Percentiles rank a stretch among this genome's conserved stretches.
Evolutionary conservation across 2,797 vertebrate genomes (phyloP).

Genomic region (Tenualosa thibaudeaui): DNA sequence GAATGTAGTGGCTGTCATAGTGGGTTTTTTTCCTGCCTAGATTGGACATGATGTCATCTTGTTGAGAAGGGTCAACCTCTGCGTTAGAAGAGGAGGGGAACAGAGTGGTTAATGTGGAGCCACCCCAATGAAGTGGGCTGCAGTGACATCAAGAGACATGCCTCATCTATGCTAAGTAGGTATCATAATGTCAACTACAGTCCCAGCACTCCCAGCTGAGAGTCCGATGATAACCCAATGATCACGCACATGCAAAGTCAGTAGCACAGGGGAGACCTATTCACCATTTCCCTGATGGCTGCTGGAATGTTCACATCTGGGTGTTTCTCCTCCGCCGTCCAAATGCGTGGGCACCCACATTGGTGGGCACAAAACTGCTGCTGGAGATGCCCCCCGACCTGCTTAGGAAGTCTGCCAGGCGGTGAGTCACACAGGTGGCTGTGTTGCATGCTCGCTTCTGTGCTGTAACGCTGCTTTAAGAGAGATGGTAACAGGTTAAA

Average conservation of each 20-base stretch:
- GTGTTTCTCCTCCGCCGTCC: slow-evolving; percentile 87
- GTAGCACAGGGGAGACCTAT: neutral
- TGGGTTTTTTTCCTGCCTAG: slow-evolving; percentile 55
- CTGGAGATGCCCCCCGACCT: slow-evolving; percentile 89
- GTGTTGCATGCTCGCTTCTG: slow-evolving; percentile 94
- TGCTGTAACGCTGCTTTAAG: slow-evolving; percentile 79
- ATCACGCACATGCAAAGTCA: neutral
- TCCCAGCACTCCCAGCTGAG: neutral
- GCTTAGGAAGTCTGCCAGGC: slow-evolving; percentile 91
- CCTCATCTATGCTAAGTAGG: neutral
- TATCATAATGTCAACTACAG: neutral
- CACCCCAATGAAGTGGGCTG: neutral
- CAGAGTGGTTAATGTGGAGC: neutral
- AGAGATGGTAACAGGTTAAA: slow-evolving; percentile 38
- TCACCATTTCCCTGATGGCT: slow-evolving; percentile 68
- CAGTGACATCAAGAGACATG: neutral
- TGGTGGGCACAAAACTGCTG: slow-evolving; percentile 87
- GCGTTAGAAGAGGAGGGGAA: neutral
- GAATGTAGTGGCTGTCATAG: slow-evolving; percentile 61
- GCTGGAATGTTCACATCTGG: slow-evolving; percentile 67
- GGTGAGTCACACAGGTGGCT: slow-evolving; percentile 91
- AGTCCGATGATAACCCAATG: neutral
- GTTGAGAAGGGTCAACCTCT: slow-evolving; percentile 56
- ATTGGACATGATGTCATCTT: slow-evolving; percentile 58
- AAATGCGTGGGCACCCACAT: slow-evolving; percentile 88